Evolutionary conservation across 2,113 vertebrate species (phyloP).

Genomic region (Zosterops pallidus): DNA sequence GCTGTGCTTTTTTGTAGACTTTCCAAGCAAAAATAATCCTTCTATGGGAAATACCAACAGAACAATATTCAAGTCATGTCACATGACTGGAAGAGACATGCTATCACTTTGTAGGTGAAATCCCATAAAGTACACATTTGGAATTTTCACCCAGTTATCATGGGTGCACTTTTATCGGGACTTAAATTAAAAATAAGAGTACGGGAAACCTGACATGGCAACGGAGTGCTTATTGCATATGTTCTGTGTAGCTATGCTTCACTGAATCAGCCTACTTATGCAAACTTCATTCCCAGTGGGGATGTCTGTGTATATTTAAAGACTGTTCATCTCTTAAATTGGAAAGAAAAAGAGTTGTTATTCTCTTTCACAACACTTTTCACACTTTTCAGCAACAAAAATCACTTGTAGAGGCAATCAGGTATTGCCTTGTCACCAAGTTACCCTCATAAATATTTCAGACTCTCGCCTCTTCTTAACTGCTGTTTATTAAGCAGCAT

Average conservation of each 20-base stretch:
- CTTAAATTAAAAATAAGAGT: background rate
- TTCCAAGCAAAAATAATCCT: background rate
- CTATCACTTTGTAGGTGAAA: background rate
- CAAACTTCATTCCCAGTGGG: slow-evolving; percentile 1
- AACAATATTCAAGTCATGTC: background rate
- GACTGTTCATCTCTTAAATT: background rate
- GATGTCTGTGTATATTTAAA: background rate
- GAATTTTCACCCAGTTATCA: background rate
- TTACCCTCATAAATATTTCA: background rate
- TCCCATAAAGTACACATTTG: background rate
- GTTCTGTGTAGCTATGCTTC: background rate
- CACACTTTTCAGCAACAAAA: slow-evolving; percentile 23
- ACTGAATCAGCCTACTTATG: slow-evolving; percentile 1
- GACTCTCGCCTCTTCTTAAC: background rate
- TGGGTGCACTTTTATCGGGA: background rate
- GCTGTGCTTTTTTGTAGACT: background rate
- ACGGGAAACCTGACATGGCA: background rate
- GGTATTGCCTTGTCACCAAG: background rate
- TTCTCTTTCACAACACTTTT: background rate
- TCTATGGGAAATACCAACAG: background rate
- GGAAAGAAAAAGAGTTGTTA: background rate
- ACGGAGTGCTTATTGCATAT: background rate
- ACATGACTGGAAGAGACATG: background rate
- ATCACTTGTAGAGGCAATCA: background rate
- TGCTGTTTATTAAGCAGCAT: background rate